These are phyloP conservation scores for Palythoa grandiflora DNA, from an alignment of 92 coral and sea anemone genomes.

Conservation along the genomic window DNA sequence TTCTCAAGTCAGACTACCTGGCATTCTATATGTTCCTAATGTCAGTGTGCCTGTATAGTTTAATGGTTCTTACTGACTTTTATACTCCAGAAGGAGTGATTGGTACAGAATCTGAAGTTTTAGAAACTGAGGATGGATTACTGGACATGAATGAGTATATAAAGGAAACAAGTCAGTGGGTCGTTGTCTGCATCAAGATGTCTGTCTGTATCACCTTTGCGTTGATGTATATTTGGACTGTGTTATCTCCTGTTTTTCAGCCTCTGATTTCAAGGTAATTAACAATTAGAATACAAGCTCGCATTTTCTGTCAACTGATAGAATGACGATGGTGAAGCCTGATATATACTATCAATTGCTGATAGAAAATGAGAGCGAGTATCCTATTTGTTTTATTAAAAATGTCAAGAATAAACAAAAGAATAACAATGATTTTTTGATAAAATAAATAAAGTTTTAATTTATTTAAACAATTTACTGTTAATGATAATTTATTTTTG, in stretches of 20 bases:
- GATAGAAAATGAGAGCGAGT: too few relatives aligned
- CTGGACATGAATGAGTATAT: constrained; percentile 80
- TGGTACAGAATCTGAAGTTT: constrained; percentile 73
- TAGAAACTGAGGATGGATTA: constrained; percentile 76
- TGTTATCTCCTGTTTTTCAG: constrained; percentile 74
- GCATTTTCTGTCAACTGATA: too few relatives aligned
- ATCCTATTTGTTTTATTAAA: too few relatives aligned
- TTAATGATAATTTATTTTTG: too few relatives aligned
- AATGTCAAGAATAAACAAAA: too few relatives aligned
- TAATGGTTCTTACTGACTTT: constrained; percentile 76
- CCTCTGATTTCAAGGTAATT: constrained; percentile 36
- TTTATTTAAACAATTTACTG: too few relatives aligned
- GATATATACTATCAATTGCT: too few relatives aligned
- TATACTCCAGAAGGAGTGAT: constrained; percentile 89
- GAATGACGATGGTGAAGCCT: too few relatives aligned
- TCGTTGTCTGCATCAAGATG: constrained; percentile 81
- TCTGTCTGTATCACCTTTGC: constrained; percentile 71
- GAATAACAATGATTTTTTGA: too few relatives aligned
- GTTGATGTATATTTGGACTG: constrained; percentile 77
- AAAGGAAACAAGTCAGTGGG: constrained; percentile 80
- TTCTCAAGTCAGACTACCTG: constrained; percentile 68
- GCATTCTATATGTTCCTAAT: constrained; percentile 73
- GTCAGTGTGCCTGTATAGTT: constrained; percentile 67
- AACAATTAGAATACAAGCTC: too few relatives aligned
- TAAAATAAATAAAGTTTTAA: background rate